A percentile compares a stretch with the other conserved stretches of the same genome.
Conservation (phyloP, 2,888 invertebrate genomes). For the Rotaria sp. region DNA sequence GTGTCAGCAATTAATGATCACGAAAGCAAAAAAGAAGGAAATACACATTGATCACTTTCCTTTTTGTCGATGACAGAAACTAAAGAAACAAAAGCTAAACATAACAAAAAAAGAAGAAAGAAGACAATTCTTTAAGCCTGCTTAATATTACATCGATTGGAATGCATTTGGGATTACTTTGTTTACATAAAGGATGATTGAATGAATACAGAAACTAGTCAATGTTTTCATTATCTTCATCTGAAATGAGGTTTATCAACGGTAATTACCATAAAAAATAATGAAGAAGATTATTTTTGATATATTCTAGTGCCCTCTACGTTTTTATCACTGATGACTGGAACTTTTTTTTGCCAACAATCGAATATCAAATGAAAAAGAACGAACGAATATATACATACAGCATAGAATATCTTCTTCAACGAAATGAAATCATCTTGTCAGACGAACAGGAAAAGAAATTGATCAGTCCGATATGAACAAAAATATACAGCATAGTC, state of each 20-base stretch:
- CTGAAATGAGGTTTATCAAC: background rate
- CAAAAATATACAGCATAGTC: background rate
- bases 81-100: background rate
- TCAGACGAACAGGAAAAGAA: background rate
- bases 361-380: background rate
- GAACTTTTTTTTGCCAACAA: background rate
- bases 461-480: background rate
- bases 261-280: background rate
- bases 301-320: background rate
- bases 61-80: background rate
- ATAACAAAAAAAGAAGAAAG: background rate
- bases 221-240: background rate
- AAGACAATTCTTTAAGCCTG: background rate
- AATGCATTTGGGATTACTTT: background rate
- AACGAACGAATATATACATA: background rate
- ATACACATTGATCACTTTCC: background rate
- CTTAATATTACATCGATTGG: background rate
- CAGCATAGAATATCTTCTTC: background rate
- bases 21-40: background rate
- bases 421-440: background rate
- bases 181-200: background rate
- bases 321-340: background rate
- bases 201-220: background rate
- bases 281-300: background rate
- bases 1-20: background rate